Evolutionary conservation across 2,113 vertebrate species (phyloP), one percentile per base, ranked within the genome.

Genomic region (Archilochus colubris): DNA sequence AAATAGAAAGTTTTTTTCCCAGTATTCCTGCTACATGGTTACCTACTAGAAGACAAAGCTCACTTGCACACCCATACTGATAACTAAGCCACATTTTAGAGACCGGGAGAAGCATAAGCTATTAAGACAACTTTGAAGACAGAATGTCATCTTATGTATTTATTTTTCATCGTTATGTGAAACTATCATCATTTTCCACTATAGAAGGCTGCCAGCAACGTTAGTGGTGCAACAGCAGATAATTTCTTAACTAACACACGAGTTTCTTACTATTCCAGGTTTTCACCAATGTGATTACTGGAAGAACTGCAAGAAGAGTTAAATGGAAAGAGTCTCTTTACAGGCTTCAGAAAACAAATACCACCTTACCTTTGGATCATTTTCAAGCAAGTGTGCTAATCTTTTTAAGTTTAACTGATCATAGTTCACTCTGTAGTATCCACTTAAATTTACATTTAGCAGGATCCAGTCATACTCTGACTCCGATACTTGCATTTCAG

Each of bases 371-470:
- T 98, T 97, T 80, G 96, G 97, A 68, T 98, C 81, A 80, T 79
- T 97, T 95, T 97, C 93, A 95, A 98, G 97, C 74, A 98, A 94
- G 33, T 10, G 66, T 54, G 53, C 92, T 91, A 98, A 46, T 96
- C 94, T 97, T 88, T 97, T 97, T 96, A 98, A 97, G 78, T 98
- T 96, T 82, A 96, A 80, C 46, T 96, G 38, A 69, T 98, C 98
- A 88, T 98, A 98, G 85, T 98, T 98, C 89, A 98, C 97, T 96
- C 97, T 97, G 87, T 98, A 98, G 89, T 98, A 98, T 85, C 98
- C 98, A 88, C 95, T 97, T 90, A 97, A 55, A 91, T 98, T 98
- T 75, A 98, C 91, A 93, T 98, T 98, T 95, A 98, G 92, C 87
- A 98, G 82, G 84, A 98, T 97, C 98, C 98, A 98, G 77, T 98